Evolutionary conservation across 2,888 invertebrate genomes (phyloP), one percentile per base, ranked within the genome.

Genomic region (Ochlodes sylvanus): DNA sequence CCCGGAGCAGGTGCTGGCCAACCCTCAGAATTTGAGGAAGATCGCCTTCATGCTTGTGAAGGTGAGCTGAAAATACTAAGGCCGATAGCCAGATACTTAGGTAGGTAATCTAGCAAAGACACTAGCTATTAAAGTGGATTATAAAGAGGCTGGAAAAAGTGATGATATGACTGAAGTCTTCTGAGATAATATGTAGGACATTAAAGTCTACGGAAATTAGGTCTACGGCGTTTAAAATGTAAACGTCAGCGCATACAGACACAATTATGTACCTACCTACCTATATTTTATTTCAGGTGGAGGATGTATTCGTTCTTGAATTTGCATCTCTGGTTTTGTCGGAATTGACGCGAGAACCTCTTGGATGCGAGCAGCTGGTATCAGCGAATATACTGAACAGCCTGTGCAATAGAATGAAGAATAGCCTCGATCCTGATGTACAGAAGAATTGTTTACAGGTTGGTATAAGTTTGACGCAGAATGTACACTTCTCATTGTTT

Each of bases 361-460:
- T 87, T 0, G 94, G 94, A 0, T 89, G 90, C 44, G 91, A 89
- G 15, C 92, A 93, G 70, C 79, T 93, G 54, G 80, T 94, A 0
- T 83, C 89, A 0, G 92, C 88, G n/a, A 85, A 89, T 47, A 89
- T 92, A 55, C 77, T 94, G 14, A 85, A 86, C 71, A 91, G 88
- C 50, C 77, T 95, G 2, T 92, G 93, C 71, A 82, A 85, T 0
- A 87, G 91, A 52, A 90, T 94, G 83, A 89, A 90, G 73, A 92
- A 92, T 47, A 90, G 91, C 9, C 77, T 85, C 0, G 94, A 95
- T 77, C 94, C 94, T 15, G 95, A 95, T 71, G 90, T 95, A 0
- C 94, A 94, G 77, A 94, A 90, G 72, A 94, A 94, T 77, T 93
- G 90, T 66, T 79, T 94, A 12, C 93, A 94, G 87, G 94, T 94